These are phyloP conservation scores for Zaprionus obscuricornis DNA, from an alignment of 2,888 invertebrate species.

Conservation along the genomic window DNA sequence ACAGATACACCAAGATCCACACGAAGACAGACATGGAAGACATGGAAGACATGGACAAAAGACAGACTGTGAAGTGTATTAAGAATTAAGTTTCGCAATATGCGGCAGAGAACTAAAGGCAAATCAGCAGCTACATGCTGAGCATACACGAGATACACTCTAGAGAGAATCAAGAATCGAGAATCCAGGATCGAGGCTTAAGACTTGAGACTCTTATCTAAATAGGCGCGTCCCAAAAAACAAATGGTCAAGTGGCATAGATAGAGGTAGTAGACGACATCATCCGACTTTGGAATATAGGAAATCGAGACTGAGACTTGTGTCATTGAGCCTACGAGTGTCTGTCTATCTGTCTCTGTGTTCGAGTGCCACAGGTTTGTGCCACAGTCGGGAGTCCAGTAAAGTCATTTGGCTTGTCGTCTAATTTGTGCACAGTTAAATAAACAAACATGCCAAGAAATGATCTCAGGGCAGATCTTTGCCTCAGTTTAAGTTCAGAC, in stretches of 20 bases:
- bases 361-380: too few species aligned
- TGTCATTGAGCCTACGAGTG: too few species aligned
- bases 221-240: conserved; percentile 76
- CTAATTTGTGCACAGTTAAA: conserved; percentile 78
- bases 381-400: conserved; percentile 1
- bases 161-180: too few species aligned
- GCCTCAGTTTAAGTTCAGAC: conserved; percentile 26
- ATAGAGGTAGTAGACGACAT: conserved; percentile 35
- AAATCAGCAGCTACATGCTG: conserved; percentile 45
- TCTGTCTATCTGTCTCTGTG: too few species aligned
- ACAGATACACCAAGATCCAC: conserved; percentile 20
- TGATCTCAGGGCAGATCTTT: conserved; percentile 21
- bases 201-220: conserved; percentile 57
- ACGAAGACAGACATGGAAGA: not conserved
- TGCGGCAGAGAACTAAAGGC: conserved; percentile 32
- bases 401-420: conserved; percentile 44
- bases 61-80: conserved; percentile 49
- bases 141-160: conserved; percentile 3
- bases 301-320: too few species aligned
- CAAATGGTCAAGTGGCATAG: conserved; percentile 76
- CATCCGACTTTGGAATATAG: too few species aligned
- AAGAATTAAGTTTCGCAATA: conserved; percentile 57
- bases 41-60: conserved; percentile 6
- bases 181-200: too few species aligned
- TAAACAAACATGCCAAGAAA: conserved; percentile 68